phyloP scores from a whole-genome alignment of 2,888 invertebrate species.

The Morpho helenor region DNA sequence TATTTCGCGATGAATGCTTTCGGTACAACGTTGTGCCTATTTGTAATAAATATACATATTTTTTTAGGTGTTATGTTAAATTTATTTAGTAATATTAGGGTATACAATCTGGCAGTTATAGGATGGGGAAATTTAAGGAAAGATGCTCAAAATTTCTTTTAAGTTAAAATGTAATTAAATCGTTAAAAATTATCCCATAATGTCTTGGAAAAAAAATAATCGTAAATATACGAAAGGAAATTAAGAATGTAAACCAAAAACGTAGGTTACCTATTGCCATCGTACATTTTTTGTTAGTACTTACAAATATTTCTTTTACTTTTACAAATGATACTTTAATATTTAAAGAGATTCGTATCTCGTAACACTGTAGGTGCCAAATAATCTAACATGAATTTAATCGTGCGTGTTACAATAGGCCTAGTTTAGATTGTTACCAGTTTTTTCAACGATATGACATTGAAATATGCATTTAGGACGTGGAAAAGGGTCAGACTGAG shows the following conservation, averaged over 20 bases:
- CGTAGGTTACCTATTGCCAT: constrained; percentile 76
- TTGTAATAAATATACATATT: constrained; percentile 61
- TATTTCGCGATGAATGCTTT: constrained; percentile 78
- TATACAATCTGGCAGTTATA: constrained; percentile 61
- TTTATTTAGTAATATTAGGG: constrained; percentile 69
- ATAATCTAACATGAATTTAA: constrained; percentile 63
- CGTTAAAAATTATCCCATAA: constrained; percentile 24
- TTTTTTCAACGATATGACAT: constrained; percentile 65
- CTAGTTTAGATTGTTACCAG: constrained; percentile 76
- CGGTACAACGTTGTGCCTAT: constrained; percentile 65
- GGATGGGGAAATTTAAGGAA: constrained; percentile 47
- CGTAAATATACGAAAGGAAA: constrained; percentile 32
- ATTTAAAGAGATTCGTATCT: constrained; percentile 37
- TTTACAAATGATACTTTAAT: constrained; percentile 41
- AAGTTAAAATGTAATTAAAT: constrained; percentile 44
- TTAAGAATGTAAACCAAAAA: constrained; percentile 68
- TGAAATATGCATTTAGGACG: constrained; percentile 73
- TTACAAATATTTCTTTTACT: constrained; percentile 49
- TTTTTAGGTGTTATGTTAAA: constrained; percentile 73
- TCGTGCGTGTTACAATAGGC: constrained; percentile 50
- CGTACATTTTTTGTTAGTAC: constrained; percentile 54
- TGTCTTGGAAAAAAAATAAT: constrained; percentile 34
- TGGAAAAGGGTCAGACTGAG: constrained; percentile 77
- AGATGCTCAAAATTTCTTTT: constrained; percentile 69
- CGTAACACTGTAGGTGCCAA: constrained; percentile 71